phyloP scores from a whole-genome alignment of 2,113 vertebrate species.

The Petroica traversi region DNA sequence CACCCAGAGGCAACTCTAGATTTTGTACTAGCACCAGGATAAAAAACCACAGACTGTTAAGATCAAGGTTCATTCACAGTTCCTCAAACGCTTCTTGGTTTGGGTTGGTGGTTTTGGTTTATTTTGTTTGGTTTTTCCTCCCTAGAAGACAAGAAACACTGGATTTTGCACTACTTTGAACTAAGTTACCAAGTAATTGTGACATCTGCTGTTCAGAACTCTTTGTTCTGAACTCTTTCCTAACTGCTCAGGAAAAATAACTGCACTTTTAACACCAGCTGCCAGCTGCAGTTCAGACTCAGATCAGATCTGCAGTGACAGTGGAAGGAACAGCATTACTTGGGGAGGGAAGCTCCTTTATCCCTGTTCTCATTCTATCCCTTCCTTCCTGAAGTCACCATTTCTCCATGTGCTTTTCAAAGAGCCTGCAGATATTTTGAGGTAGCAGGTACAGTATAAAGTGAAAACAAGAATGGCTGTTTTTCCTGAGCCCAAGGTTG shows the following conservation, averaged over 20 bases:
- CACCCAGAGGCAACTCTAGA: not conserved
- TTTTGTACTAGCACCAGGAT: not conserved
- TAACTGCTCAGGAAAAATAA: not conserved
- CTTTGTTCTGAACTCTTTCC: not conserved
- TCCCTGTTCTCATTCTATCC: not conserved
- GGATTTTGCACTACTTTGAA: not conserved
- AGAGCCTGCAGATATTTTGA: not conserved
- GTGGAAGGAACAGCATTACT: not conserved
- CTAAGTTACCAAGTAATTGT: not conserved
- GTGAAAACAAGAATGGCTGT: not conserved
- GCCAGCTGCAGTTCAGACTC: not conserved
- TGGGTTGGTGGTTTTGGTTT: not conserved
- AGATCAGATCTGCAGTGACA: not conserved
- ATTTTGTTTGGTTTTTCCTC: not conserved
- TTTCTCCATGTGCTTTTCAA: not conserved
- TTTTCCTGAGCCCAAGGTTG: not conserved
- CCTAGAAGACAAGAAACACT: not conserved
- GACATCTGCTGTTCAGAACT: not conserved
- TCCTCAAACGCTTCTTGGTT: not conserved
- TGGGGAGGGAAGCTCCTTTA: not conserved
- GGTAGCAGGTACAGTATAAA: not conserved
- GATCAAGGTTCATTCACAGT: not conserved
- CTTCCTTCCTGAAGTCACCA: not conserved
- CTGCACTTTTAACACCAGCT: not conserved
- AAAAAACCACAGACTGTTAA: not conserved